Base-by-base conservation (phyloP, 2,113 vertebrate genomes). In the Centropus bengalensis region DNA sequence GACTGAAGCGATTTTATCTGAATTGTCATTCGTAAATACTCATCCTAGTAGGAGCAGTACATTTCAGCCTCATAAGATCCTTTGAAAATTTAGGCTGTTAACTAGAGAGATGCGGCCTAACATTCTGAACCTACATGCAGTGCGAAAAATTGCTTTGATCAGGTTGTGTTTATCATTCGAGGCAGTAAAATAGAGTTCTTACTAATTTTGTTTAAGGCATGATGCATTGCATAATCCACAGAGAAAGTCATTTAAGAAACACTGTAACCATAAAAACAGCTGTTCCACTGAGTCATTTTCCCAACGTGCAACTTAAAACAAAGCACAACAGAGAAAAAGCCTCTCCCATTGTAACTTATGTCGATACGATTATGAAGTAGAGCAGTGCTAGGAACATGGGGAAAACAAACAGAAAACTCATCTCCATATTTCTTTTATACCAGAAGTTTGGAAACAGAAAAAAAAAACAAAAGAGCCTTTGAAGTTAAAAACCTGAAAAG, bases 241-340 rank as follows among this genome's bases (percentile, higher is more conserved):
- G 83, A 94, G 67, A 90, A 89, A 42, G 71, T 86, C 0, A 5
- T 94, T 97, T 93, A 60, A 91, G 79, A 94, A 94, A 54, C 55
- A 79, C 32, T 66, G 60, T 74, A 78, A 86, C 83, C 64, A 83
- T 79, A 67, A 93, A 94, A 96, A 7, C 87, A 93, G 86, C 85
- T 93, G 82, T 82, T 94, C 90, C 70, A 87, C 84, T 93, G 88
- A 94, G 74, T 92, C 93, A 93, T 82, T 95, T 96, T 93, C 66
- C 89, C 73, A 90, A 81, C 0, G 7, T 83, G 60, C 79, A 89
- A 44, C 56, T 49, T 83, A 75, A 84, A 91, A 18, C 54, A 78
- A 76, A 91, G 69, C 69, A 94, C 87, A 88, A 82, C 44, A 83
- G 64, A 77, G 59, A 45, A 89, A 76, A 47, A 69, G 17, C 24